Percentiles rank a stretch among this genome's conserved stretches.
Evolutionary conservation across 2,888 invertebrate genomes (phyloP).

Genomic region (Macrophya alboannulata): DNA sequence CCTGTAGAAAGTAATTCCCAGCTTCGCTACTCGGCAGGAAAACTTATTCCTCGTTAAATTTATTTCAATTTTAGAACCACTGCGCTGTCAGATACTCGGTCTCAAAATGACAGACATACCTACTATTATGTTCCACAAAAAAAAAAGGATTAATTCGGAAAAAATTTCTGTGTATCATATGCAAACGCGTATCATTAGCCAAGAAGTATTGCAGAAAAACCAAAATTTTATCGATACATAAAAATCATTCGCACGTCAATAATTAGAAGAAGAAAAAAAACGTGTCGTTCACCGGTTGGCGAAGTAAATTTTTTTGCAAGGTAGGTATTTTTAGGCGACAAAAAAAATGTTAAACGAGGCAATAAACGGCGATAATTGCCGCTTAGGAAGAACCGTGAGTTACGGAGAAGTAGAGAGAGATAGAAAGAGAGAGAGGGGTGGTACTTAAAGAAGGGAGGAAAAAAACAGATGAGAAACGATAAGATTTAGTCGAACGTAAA

Average conservation of each 20-base stretch:
- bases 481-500: conserved; percentile 52
- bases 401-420: not conserved
- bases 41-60: conserved; percentile 18
- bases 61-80: conserved; percentile 8
- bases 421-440: not conserved
- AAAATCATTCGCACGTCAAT: not conserved
- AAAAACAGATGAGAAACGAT: conserved; percentile 37
- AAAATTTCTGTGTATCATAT: not conserved
- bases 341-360: conserved; percentile 18
- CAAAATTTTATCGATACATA: not conserved
- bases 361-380: conserved; percentile 49
- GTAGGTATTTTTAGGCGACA: not conserved
- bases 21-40: not conserved
- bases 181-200: not conserved
- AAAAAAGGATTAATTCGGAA: not conserved
- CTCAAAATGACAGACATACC: not conserved
- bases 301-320: not conserved
- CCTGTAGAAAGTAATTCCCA: conserved; percentile 7
- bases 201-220: not conserved
- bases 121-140: not conserved
- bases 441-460: conserved; percentile 11
- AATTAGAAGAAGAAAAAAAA: not conserved
- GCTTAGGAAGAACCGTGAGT: conserved; percentile 23
- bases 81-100: not conserved
- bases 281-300: not conserved